Percentiles rank a stretch among this genome's conserved stretches.
Evolutionary conservation across 2,113 vertebrate species (phyloP).

Genomic region (Cololabis saira): DNA sequence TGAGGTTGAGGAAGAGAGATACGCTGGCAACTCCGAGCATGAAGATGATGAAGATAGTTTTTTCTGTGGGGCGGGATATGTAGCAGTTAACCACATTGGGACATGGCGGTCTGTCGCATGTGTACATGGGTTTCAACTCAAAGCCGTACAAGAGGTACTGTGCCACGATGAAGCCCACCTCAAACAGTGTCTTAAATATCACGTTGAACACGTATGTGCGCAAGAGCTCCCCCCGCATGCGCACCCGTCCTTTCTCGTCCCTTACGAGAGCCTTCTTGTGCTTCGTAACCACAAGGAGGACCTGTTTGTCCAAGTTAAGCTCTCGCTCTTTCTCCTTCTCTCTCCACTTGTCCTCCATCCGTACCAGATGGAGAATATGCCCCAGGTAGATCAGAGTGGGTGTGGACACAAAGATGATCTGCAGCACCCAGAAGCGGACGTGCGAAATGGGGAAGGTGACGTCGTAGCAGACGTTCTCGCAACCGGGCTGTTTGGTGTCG

Average conservation of each 20-base stretch:
- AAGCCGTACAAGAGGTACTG: slow-evolving; percentile 88
- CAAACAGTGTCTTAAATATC: slow-evolving; percentile 87
- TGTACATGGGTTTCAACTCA: slow-evolving; percentile 87
- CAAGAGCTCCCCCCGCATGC: slow-evolving; percentile 82
- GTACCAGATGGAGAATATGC: slow-evolving; percentile 87
- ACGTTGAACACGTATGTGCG: slow-evolving; percentile 87
- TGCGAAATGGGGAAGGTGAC: slow-evolving; percentile 91
- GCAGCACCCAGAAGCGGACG: slow-evolving; percentile 90
- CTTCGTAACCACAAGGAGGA: slow-evolving; percentile 51
- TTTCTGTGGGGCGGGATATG: slow-evolving; percentile 89
- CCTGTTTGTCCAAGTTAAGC: slow-evolving; percentile 42
- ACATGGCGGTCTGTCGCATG: slow-evolving; percentile 84
- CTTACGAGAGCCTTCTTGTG: slow-evolving; percentile 52
- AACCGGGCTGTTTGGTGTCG: slow-evolving; percentile 89
- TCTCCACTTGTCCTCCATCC: slow-evolving; percentile 83
- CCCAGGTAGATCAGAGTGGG: slow-evolving; percentile 88
- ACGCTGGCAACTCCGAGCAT: slow-evolving; percentile 87
- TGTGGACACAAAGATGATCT: slow-evolving; percentile 91
- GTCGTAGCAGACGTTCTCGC: slow-evolving; percentile 90
- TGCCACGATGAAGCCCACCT: slow-evolving; percentile 87
- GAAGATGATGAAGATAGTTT: slow-evolving; percentile 90
- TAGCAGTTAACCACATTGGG: slow-evolving; percentile 88
- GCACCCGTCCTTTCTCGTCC: slow-evolving; percentile 75
- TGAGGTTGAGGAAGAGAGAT: slow-evolving; percentile 86
- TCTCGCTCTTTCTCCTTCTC: slow-evolving; percentile 59